Base-by-base conservation (phyloP, 1,140 invertebrate genomes). In the Hesperophylax magnus region DNA sequence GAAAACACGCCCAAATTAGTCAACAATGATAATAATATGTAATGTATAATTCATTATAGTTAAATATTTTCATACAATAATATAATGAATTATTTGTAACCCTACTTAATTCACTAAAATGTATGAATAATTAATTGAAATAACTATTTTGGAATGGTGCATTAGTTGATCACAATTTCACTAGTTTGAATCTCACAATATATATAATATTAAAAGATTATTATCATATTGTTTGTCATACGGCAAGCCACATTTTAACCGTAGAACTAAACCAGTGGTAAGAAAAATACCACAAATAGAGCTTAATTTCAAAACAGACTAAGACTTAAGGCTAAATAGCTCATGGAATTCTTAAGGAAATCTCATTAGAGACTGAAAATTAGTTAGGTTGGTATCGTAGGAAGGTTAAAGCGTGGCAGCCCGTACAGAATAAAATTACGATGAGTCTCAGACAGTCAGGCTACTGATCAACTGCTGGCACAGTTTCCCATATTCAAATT, bases 401-500 rank as follows among this genome's bases (percentile, higher is more conserved):
- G 18, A 20, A 31, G 27, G 17, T 24, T 20, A 20, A n/a, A n/a
- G 27, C 20, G 27, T 17, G 15, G 14, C 63, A 7, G 4, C 58
- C 31, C 63, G 63, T 27, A 67, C 63, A 24, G 17, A 31, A 47
- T 47, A 47, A 47, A 47, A 47, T 47, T n/a, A 61, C 17, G 24
- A 61, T 24, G 24, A 31, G 47, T 52, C 24, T 24, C 84, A 94
- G 87, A 94, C 94, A 82, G 94, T 95, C 88, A 98, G 95, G 86
- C 96, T 96, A 63, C 95, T 95, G 61, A 98, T 95, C 72, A 98
- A 89, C 87, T 97, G 96, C 86, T 97, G 95, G 89, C 97, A 98
- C 17, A 98, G 92, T 87, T 96, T 95, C 81, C 95, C 96, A 86
- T 98, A 98, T 86, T 97, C 95, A 80, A 95, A 91, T 87, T 96